Conservation (phyloP, 2,113 vertebrate species). For the Macrotis lagotis region DNA sequence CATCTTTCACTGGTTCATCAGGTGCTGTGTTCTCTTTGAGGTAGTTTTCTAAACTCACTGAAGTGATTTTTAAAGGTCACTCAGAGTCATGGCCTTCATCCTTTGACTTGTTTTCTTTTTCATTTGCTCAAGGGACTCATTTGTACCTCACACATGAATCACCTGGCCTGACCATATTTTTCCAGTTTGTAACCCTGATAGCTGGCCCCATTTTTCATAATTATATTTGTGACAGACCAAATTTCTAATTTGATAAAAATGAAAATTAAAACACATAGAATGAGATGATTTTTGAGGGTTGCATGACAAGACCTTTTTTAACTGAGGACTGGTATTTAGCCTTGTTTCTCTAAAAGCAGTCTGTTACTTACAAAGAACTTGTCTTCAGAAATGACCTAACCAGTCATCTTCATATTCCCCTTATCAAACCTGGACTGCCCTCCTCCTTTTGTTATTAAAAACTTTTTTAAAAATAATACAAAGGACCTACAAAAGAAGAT, state of each 20-base stretch:
- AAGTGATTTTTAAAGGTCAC: not conserved
- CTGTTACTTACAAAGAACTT: not conserved
- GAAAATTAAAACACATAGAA: not conserved
- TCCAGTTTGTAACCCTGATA: not conserved
- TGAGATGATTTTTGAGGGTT: not conserved
- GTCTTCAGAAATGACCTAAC: not conserved
- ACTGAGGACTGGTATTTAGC: not conserved
- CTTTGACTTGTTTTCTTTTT: not conserved
- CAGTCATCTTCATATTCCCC: not conserved
- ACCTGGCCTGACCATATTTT: not conserved
- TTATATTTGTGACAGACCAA: not conserved
- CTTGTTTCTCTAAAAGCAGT: not conserved
- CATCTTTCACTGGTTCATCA: not conserved
- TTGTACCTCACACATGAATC: not conserved
- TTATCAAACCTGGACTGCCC: not conserved
- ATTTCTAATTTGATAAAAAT: slow-evolving; percentile 21
- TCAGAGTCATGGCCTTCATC: not conserved
- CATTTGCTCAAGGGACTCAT: not conserved
- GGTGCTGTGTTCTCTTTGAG: not conserved
- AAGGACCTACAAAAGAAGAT: not conserved
- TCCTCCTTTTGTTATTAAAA: not conserved
- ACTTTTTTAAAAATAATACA: not conserved
- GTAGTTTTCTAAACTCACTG: not conserved
- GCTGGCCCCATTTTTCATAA: not conserved
- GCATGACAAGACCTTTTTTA: not conserved